phyloP scores from a whole-genome alignment of 2,797 vertebrate genomes.

The Clarias laeviceps region DNA sequence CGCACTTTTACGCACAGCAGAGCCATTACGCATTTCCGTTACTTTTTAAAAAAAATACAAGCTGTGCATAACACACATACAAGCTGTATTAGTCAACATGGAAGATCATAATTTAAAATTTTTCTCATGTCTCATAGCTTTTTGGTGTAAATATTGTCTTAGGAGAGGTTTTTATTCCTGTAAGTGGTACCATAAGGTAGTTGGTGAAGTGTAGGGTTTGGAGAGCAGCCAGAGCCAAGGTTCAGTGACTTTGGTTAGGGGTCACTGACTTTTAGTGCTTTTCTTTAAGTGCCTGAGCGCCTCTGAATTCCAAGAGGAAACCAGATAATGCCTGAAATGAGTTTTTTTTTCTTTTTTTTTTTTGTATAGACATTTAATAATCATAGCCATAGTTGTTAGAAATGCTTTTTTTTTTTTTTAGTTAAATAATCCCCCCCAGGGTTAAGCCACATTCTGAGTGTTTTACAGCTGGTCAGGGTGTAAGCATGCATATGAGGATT shows the following conservation, averaged over 20 bases:
- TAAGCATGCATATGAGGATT: constrained; percentile 23
- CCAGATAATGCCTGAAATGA: background rate
- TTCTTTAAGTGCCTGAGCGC: constrained; percentile 44
- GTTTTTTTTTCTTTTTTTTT: background rate
- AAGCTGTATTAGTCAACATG: background rate
- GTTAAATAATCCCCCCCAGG: too few relatives aligned
- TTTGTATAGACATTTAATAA: background rate
- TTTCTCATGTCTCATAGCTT: too few relatives aligned
- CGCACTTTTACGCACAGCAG: background rate
- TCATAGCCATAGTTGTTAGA: too few relatives aligned
- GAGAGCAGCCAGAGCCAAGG: background rate
- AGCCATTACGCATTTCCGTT: background rate
- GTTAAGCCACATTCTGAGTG: background rate
- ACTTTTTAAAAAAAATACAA: too few relatives aligned
- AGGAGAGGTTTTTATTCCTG: background rate
- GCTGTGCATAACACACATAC: too few relatives aligned
- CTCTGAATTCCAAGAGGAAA: constrained; percentile 30
- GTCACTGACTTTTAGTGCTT: constrained; percentile 52
- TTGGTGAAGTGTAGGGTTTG: background rate
- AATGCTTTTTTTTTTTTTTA: background rate
- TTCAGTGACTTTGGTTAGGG: constrained; percentile 39
- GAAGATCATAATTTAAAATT: background rate
- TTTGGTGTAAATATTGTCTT: background rate
- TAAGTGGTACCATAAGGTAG: background rate
- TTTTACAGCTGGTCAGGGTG: constrained; percentile 7